Conservation (phyloP, 1,140 invertebrate species). For the Anastrepha ludens region DNA sequence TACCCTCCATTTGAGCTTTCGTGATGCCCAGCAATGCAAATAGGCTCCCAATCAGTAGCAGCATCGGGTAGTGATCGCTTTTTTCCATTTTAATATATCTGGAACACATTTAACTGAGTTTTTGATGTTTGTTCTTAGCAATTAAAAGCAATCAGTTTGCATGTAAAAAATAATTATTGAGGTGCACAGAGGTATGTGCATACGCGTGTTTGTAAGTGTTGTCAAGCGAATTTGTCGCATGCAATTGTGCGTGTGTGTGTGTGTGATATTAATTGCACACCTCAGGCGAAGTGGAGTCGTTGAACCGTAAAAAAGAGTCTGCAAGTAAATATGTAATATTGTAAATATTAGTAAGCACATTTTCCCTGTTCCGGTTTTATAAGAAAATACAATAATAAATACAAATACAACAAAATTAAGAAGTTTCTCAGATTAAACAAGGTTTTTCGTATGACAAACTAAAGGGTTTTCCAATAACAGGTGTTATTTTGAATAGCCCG, state of each 20-base stretch:
- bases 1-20: constrained; percentile 26
- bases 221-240: background rate
- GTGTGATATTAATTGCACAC: background rate
- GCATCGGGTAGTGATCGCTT: background rate
- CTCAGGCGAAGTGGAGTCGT: background rate
- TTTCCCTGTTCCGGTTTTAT: background rate
- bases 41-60: background rate
- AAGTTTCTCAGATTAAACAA: too few relatives aligned
- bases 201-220: too few relatives aligned
- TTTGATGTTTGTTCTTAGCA: background rate
- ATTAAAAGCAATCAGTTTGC: background rate
- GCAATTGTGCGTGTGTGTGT: background rate
- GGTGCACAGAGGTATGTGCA: background rate
- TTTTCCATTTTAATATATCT: background rate
- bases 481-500: too few relatives aligned
- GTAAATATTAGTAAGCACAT: background rate
- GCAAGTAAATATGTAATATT: background rate
- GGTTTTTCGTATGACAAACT: too few relatives aligned
- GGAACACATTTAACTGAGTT: background rate
- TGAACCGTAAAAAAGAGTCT: constrained; percentile 15
- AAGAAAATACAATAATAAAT: background rate
- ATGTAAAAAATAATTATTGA: background rate
- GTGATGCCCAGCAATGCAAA: background rate
- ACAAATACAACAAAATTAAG: too few relatives aligned
- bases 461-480: too few relatives aligned